Percentiles rank a stretch among this genome's conserved stretches.
Conservation (phyloP, 2,113 vertebrate species). For the Alces alces region DNA sequence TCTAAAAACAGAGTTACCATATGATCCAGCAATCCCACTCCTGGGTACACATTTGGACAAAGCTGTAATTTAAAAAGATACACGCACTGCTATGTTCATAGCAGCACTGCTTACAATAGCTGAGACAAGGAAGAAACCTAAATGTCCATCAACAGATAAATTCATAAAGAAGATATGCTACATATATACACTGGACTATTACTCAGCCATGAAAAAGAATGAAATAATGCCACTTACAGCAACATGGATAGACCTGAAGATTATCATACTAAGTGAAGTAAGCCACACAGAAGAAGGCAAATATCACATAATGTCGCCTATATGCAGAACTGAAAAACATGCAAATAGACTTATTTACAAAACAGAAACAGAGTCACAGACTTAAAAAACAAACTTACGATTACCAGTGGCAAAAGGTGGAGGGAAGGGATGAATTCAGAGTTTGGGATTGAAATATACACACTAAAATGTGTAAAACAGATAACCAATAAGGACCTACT, state of each 20-base stretch:
- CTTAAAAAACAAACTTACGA: not conserved
- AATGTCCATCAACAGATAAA: not conserved
- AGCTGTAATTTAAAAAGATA: not conserved
- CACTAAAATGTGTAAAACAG: not conserved
- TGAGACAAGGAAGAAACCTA: not conserved
- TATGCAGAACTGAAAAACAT: not conserved
- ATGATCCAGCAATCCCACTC: not conserved
- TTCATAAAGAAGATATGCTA: not conserved
- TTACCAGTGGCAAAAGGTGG: not conserved
- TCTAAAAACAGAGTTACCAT: not conserved
- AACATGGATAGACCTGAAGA: not conserved
- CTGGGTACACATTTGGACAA: not conserved
- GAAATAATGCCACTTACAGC: not conserved
- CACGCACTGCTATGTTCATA: not conserved
- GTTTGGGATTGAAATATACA: not conserved
- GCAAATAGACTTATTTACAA: not conserved
- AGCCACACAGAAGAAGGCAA: not conserved
- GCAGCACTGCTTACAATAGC: not conserved
- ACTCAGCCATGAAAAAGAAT: not conserved
- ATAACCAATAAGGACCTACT: not conserved
- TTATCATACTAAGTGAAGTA: not conserved
- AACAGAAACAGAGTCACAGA: not conserved
- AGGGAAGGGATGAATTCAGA: not conserved
- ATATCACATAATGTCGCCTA: not conserved
- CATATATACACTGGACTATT: not conserved